phyloP scores from a whole-genome alignment of 1,140 invertebrate species.

The Drosophila tsacasi region DNA sequence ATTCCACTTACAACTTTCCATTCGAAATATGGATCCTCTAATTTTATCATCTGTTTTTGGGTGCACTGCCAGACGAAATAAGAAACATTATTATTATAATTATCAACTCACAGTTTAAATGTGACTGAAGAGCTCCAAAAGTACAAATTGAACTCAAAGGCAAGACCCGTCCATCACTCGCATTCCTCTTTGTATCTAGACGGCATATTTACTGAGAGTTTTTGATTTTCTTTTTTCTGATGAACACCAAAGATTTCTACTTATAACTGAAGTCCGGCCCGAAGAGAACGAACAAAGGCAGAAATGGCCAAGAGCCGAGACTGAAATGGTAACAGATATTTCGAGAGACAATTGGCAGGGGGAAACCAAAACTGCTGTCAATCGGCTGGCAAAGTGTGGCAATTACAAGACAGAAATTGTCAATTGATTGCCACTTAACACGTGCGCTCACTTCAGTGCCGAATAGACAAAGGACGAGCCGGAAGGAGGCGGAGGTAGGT shows the following conservation, averaged over 20 bases:
- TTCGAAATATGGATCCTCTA: background rate
- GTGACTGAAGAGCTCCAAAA: background rate
- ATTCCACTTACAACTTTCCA: no score
- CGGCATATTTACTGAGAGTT: background rate
- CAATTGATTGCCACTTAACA: conserved; percentile 76
- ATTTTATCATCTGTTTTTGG: background rate
- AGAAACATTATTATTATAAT: background rate
- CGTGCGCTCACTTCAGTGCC: conserved; percentile 51
- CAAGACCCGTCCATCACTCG: background rate
- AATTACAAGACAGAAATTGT: conserved; percentile 63
- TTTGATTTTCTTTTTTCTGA: background rate
- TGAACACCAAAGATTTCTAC: conserved; percentile 10
- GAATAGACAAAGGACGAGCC: conserved; percentile 10
- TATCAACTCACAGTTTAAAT: background rate
- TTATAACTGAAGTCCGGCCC: conserved; percentile 8
- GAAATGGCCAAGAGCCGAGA: background rate
- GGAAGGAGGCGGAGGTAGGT: background rate
- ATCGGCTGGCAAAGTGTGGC: conserved; percentile 53
- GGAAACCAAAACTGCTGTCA: conserved; percentile 20
- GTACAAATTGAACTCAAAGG: background rate
- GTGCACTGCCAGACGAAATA: background rate
- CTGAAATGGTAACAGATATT: conserved; percentile 25
- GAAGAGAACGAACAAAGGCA: conserved; percentile 10
- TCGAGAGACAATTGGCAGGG: conserved; percentile 13
- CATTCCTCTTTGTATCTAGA: background rate